phyloP scores from a whole-genome alignment of 2,888 invertebrate species.

The Thereva nobilitata region DNA sequence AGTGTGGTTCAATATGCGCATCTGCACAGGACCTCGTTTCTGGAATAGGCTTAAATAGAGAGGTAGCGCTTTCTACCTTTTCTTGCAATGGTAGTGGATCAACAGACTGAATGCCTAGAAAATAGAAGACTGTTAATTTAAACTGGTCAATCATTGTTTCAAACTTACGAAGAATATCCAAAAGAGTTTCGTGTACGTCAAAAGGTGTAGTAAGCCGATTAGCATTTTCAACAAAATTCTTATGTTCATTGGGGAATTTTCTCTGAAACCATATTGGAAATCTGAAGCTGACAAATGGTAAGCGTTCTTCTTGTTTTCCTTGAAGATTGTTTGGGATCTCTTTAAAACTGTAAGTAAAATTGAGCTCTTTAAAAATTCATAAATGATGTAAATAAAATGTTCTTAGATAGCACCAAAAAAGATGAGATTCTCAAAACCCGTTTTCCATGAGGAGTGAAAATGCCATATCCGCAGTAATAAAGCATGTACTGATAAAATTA shows the following conservation, averaged over 20 bases:
- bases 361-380: too few species aligned
- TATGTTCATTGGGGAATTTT: conserved; percentile 64
- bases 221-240: conserved; percentile 68
- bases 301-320: conserved; percentile 88
- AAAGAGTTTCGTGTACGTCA: conserved; percentile 82
- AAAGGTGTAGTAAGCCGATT: conserved; percentile 81
- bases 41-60: conserved; percentile 65
- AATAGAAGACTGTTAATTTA: not conserved
- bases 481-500: too few species aligned
- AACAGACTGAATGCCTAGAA: conserved; percentile 17
- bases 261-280: conserved; percentile 73
- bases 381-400: too few species aligned
- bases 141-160: not conserved
- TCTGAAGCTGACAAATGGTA: conserved; percentile 82
- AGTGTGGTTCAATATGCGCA: conserved; percentile 91
- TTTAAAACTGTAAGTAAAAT: conserved; percentile 66
- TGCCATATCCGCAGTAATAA: too few species aligned
- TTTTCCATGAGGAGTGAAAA: too few species aligned
- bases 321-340: conserved; percentile 82
- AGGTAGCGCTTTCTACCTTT: conserved; percentile 50
- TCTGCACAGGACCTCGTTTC: conserved; percentile 77
- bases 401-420: too few species aligned
- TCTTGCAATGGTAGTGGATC: conserved; percentile 7
- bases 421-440: too few species aligned
- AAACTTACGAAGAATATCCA: conserved; percentile 61